Base-by-base conservation (phyloP, 2,888 invertebrate species). In the Beris morrisii region DNA sequence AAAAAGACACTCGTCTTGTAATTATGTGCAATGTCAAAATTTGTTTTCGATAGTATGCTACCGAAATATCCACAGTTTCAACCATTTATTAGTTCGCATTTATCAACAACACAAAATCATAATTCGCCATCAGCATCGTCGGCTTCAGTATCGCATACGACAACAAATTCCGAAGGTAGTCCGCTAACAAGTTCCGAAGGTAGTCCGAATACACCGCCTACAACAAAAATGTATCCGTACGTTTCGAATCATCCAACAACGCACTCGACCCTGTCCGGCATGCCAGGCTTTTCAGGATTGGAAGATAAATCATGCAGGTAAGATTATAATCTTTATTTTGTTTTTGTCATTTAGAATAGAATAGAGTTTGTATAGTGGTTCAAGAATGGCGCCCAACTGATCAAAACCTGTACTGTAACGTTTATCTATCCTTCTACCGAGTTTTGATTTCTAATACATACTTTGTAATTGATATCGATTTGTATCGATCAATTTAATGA, bases 31-130 rank as follows among this genome's bases (percentile, higher is more conserved):
- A 95, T 95, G 94, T 93, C 93, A 87, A 95, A 94, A 89, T 95
- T 94, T 88, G 92, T 93, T 87, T 92, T 95, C 86, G 94, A 95
- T 92, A 93, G 93, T 87, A 94, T 95, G 93, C 91, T 95, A 85
- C 94, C 94, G 78, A 95, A 95, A 87, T 95, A 95, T 86, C 92
- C 85, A 81, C 81, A 88, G 82, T 88, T 87, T 82, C 88, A 88
- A 81, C 81, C 81, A 78, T 81, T 81, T 78, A 80, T 81, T 73
- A 81, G 79, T 79, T 81, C 81, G 75, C 81, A 81, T 77, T 77
- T 81, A 77, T 78, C 79, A 78, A 77, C 79, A 73, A 73, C 65
- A 52, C 38, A 43, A 12, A 53, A 64, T 54, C 38, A 44, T 44
- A 50, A 64, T 45, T 64, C 79, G 87, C 86, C 82, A 86, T 86